Evolutionary conservation across 2,797 vertebrate species (phyloP).

Genomic region (Phyllotis vaccarum): DNA sequence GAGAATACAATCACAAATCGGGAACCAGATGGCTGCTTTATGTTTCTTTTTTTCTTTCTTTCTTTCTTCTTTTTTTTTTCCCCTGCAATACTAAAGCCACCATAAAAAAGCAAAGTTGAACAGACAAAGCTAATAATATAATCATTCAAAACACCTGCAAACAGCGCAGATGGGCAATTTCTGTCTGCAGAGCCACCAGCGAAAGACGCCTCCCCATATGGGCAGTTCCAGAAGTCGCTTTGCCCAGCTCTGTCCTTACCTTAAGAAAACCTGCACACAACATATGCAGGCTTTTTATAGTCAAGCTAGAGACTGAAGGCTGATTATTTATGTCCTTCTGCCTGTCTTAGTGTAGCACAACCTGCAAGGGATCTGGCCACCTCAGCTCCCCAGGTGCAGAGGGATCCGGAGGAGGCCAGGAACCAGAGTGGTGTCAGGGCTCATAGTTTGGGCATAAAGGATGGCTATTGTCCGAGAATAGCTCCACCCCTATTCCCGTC

Average conservation of each 20-base stretch:
- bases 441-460: constrained; percentile 66
- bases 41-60: constrained; percentile 90
- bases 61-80: constrained; percentile 86
- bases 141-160: constrained; percentile 99
- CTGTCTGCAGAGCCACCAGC: constrained; percentile 94
- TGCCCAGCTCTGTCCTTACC: constrained; percentile 90
- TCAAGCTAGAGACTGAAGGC: constrained; percentile 87
- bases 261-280: constrained; percentile 92
- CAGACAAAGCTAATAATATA: constrained; percentile 99
- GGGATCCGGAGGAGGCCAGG: constrained; percentile 44
- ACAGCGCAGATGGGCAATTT: constrained; percentile 98
- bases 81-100: constrained; percentile 94
- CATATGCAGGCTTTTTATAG: constrained; percentile 93
- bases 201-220: constrained; percentile 97
- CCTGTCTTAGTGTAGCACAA: constrained; percentile 83
- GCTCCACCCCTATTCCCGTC: not conserved
- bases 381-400: constrained; percentile 75
- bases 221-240: constrained; percentile 91
- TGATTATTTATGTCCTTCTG: constrained; percentile 91
- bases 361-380: constrained; percentile 81
- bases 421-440: not conserved
- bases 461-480: constrained; percentile 81
- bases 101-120: constrained; percentile 97
- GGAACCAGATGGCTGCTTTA: constrained; percentile 96
- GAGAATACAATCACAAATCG: constrained; percentile 88